A percentile compares a stretch with the other conserved stretches of the same genome.
Evolutionary conservation across 2,113 vertebrate species (phyloP).

Genomic region (Eurypyga helias): DNA sequence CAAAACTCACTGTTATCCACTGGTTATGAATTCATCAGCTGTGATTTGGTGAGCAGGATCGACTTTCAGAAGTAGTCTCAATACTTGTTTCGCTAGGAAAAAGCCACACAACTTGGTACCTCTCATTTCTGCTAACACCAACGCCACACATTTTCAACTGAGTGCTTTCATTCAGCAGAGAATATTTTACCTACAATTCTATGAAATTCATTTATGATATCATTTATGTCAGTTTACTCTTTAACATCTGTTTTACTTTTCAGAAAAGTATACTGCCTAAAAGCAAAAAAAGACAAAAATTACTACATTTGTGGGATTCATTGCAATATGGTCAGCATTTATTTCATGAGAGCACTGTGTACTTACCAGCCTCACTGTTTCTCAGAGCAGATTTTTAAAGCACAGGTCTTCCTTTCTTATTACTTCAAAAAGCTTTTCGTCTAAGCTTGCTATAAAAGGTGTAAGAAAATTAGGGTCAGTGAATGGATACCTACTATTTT

Average conservation of each 20-base stretch:
- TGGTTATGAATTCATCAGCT: slow-evolving; percentile 79
- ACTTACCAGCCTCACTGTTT: slow-evolving; percentile 78
- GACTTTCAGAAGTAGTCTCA: slow-evolving; percentile 80
- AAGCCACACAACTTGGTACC: neutral
- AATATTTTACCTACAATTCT: neutral
- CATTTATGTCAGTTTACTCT: neutral
- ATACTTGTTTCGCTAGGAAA: slow-evolving; percentile 78
- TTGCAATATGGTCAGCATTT: neutral
- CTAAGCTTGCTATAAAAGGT: slow-evolving; percentile 81
- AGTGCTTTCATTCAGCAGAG: neutral
- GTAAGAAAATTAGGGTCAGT: slow-evolving; percentile 33
- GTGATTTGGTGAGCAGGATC: slow-evolving; percentile 84
- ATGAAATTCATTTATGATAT: neutral
- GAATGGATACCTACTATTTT: neutral
- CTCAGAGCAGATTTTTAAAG: slow-evolving; percentile 77
- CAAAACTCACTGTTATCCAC: slow-evolving; percentile 79
- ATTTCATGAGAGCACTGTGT: neutral
- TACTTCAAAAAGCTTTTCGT: slow-evolving; percentile 82
- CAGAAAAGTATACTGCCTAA: neutral
- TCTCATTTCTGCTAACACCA: slow-evolving; percentile 4
- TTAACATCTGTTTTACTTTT: neutral
- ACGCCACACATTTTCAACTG: neutral
- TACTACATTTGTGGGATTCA: neutral
- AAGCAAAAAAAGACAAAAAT: neutral
- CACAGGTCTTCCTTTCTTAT: slow-evolving; percentile 78